A percentile compares a stretch with the other conserved stretches of the same genome.
Conservation (phyloP, 1,140 invertebrate species). For the Drosophila ohnishii region DNA sequence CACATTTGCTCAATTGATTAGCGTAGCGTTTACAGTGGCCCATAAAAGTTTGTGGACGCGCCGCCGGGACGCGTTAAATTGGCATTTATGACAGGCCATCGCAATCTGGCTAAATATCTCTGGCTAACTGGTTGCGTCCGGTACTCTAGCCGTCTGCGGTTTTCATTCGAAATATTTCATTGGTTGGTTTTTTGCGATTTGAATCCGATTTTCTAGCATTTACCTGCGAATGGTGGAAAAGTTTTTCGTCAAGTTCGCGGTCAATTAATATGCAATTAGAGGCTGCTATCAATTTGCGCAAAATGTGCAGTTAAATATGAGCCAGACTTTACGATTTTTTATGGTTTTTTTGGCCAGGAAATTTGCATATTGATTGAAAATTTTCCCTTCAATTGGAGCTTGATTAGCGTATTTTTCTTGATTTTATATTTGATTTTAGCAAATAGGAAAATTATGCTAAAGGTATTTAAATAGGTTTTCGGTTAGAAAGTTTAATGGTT, state of each 20-base stretch:
- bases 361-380: background rate
- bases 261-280: conserved; percentile 58
- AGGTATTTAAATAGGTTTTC: background rate
- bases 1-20: conserved; percentile 51
- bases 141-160: conserved; percentile 1
- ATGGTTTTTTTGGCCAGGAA: conserved; percentile 32
- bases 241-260: conserved; percentile 38
- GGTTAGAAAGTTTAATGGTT: background rate
- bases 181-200: conserved; percentile 1
- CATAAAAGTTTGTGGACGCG: conserved; percentile 39
- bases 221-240: conserved; percentile 49
- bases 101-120: conserved; percentile 10
- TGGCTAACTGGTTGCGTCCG: conserved; percentile 31
- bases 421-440: conserved; percentile 1
- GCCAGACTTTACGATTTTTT: conserved; percentile 27
- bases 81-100: conserved; percentile 33
- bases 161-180: conserved; percentile 10
- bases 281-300: conserved; percentile 40
- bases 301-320: conserved; percentile 29
- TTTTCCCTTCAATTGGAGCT: conserved; percentile 36
- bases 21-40: conserved; percentile 42
- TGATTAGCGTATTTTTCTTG: conserved; percentile 7
- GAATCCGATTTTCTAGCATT: conserved; percentile 41
- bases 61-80: conserved; percentile 39
- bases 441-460: background rate